phyloP scores from a whole-genome alignment of 2,888 invertebrate genomes.

The Neelides folsomi region DNA sequence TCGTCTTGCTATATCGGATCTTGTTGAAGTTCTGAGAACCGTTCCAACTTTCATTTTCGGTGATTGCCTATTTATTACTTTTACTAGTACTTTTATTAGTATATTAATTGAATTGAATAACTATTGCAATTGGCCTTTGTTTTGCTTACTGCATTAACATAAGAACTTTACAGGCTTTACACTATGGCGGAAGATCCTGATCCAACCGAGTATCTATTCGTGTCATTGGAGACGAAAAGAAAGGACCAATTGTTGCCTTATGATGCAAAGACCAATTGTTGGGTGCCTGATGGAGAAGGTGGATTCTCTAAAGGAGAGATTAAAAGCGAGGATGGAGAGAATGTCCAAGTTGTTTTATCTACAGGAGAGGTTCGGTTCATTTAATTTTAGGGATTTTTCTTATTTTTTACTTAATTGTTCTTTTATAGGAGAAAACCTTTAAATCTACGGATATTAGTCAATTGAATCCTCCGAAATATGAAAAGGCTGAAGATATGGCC shows the following conservation, averaged over 20 bases:
- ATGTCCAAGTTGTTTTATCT: no score
- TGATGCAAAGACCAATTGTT: conserved; percentile 98
- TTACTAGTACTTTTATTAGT: no score
- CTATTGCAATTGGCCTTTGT: no score
- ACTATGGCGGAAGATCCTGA: conserved; percentile 55
- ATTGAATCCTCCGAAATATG: conserved; percentile 98
- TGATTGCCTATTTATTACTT: no score
- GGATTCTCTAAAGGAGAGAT: conserved; percentile 95
- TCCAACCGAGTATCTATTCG: conserved; percentile 87
- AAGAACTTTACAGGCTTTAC: no score
- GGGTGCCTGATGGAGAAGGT: conserved; percentile 96
- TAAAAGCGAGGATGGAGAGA: conserved; percentile 82
- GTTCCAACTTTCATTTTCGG: no score
- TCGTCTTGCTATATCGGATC: no score
- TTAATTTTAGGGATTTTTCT: no score
- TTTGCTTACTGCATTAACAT: no score
- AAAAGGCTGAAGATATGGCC: conserved; percentile 96
- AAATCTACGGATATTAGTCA: conserved; percentile 90
- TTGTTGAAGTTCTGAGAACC: no score
- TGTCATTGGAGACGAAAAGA: conserved; percentile 67
- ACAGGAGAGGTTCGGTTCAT: no score
- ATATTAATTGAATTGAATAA: no score
- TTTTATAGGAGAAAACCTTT: conserved; percentile 68
- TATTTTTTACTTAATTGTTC: neutral
- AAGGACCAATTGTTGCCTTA: conserved; percentile 97